These are phyloP conservation scores for Brenthis daphne DNA, from an alignment of 2,888 invertebrate species.

Conservation along the genomic window DNA sequence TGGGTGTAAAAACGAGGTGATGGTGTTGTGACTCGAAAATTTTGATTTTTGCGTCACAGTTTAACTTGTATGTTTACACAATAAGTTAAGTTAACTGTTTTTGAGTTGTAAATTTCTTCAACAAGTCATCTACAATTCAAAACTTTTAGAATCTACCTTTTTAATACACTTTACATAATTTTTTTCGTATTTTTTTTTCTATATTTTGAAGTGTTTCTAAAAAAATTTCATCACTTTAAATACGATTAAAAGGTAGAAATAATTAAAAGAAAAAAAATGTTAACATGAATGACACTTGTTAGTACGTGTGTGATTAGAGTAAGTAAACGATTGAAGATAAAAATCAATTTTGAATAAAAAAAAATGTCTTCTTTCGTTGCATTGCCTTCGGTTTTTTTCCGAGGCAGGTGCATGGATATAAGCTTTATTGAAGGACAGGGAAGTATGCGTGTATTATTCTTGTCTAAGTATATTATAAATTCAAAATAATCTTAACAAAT, in stretches of 20 bases:
- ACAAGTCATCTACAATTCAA: slow-evolving; percentile 42
- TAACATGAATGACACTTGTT: slow-evolving; percentile 73
- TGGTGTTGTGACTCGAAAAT: slow-evolving; percentile 55
- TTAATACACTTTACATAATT: slow-evolving; percentile 32
- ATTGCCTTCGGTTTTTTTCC: slow-evolving; percentile 53
- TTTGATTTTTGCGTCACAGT: slow-evolving; percentile 49
- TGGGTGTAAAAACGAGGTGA: slow-evolving; percentile 59
- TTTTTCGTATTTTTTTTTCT: slow-evolving; percentile 1
- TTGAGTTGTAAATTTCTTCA: slow-evolving; percentile 50
- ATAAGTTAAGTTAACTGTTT: slow-evolving; percentile 54
- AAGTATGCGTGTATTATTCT: slow-evolving; percentile 55
- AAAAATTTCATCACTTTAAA: not conserved
- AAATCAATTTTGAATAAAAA: slow-evolving; percentile 3
- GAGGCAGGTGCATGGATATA: slow-evolving; percentile 66
- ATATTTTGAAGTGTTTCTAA: not conserved
- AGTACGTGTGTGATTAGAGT: slow-evolving; percentile 69
- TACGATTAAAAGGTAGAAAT: slow-evolving; percentile 25
- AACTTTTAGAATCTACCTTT: slow-evolving; percentile 40
- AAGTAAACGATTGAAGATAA: slow-evolving; percentile 52
- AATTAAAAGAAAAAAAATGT: slow-evolving; percentile 48
- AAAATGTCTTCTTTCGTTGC: slow-evolving; percentile 49
- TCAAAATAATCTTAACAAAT: not conserved
- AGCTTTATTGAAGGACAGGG: slow-evolving; percentile 75
- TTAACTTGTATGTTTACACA: slow-evolving; percentile 63
- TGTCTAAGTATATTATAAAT: slow-evolving; percentile 1